phyloP scores from a whole-genome alignment of 2,888 invertebrate genomes.

The Ormyrus rosae region DNA sequence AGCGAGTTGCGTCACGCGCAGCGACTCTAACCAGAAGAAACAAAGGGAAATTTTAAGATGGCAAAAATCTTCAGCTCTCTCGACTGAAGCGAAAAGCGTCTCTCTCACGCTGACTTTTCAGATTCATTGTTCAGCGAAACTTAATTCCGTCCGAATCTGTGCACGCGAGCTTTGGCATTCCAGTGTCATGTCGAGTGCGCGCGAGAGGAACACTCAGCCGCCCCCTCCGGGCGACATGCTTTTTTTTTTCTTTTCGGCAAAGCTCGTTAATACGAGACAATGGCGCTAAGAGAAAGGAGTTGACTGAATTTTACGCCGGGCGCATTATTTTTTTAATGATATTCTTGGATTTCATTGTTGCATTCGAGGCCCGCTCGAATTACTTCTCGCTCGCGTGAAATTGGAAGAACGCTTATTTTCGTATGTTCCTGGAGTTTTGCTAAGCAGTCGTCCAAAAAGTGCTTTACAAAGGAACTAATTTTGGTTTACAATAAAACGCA shows the following conservation, averaged over 20 bases:
- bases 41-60: slow-evolving; percentile 38
- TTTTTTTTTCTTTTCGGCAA: slow-evolving; percentile 38
- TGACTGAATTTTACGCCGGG: not conserved
- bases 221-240: slow-evolving; percentile 3
- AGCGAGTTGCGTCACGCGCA: too few relatives aligned
- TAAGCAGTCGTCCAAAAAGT: too few relatives aligned
- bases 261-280: slow-evolving; percentile 44
- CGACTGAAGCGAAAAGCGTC: slow-evolving; percentile 40
- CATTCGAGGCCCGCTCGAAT: too few relatives aligned
- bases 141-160: slow-evolving; percentile 25
- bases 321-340: not conserved
- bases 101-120: slow-evolving; percentile 18
- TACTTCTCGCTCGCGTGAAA: too few relatives aligned
- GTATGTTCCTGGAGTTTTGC: too few relatives aligned
- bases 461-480: too few relatives aligned
- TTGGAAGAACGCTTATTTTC: too few relatives aligned
- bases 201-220: slow-evolving; percentile 1
- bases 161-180: slow-evolving; percentile 17
- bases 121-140: slow-evolving; percentile 31
- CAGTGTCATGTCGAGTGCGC: slow-evolving; percentile 18
- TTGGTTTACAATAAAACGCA: too few relatives aligned
- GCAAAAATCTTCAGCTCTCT: slow-evolving; percentile 14
- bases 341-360: too few relatives aligned
- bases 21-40: not conserved
- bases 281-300: not conserved